Base-by-base conservation (phyloP, 2,113 vertebrate species). In the Otolemur garnettii region DNA sequence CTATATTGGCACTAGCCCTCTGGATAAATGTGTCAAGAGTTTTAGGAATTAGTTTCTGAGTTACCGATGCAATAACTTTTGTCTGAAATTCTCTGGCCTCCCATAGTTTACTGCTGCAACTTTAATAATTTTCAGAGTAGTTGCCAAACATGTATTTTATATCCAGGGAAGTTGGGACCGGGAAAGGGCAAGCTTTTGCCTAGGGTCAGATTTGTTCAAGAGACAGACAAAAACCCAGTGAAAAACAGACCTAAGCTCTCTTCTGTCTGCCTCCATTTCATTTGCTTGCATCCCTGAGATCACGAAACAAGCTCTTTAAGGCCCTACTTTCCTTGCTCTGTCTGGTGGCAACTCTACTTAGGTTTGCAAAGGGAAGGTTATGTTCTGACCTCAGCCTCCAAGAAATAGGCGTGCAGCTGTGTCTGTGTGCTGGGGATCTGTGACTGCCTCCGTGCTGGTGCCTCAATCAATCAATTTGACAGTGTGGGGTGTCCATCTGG, bases 11-110 rank as follows among this genome's bases (percentile, higher is more conserved):
- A 86, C 97, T 97, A 97, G 97, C 97, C 98, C 97, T 98, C 98
- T 98, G 98, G 98, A 98, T 98, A 98, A 98, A 98, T 97, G 97
- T 98, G 97, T 98, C 98, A 98, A 97, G 94, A 98, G 96, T 98
- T 98, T 98, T 98, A 98, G 98, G 98, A 98, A 98, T 98, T 98
- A 97, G 97, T 98, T 98, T 98, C 98, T 98, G 98, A 98, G 98
- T 98, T 98, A 98, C 98, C 60, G 96, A 98, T 97, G 98, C 98
- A 99, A 99, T 99, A 98, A 98, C 97, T 98, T 98, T 96, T 98
- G 97, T 98, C 98, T 97, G 95, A 98, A 98, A 98, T 98, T 98
- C 98, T 98, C 98, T 97, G 96, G 97, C 96, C 97, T 98, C 98
- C 97, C 97, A 98, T 98, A 98, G 98, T 98, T 98, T 98, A 98